A percentile compares a stretch with the other conserved stretches of the same genome.
Conservation (phyloP, 2,888 invertebrate genomes). For the Unio delphinus region DNA sequence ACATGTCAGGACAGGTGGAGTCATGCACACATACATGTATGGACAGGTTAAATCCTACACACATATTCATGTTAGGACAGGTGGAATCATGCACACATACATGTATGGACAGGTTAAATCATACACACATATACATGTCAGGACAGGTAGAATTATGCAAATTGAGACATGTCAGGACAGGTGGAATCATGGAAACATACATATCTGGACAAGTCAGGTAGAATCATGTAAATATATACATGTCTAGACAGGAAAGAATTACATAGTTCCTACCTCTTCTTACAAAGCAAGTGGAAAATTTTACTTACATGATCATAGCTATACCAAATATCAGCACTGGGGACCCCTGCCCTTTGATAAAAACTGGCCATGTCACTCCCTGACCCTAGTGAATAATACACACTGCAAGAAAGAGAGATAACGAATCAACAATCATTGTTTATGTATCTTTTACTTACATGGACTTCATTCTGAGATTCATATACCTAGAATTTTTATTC, state of each 20-base stretch:
- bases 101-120: no score
- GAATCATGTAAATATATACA: neutral
- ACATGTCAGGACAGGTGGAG: no score
- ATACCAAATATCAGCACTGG: conserved; percentile 36
- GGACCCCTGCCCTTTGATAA: conserved; percentile 44
- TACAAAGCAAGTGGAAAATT: neutral
- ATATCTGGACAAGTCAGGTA: neutral
- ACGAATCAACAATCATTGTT: conserved; percentile 2
- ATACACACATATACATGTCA: no score
- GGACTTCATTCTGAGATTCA: neutral
- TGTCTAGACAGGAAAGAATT: neutral
- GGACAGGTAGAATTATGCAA: no score
- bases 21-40: no score
- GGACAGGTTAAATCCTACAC: no score
- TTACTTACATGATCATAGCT: conserved; percentile 34
- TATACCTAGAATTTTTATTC: no score
- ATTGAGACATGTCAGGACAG: no score
- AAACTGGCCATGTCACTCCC: conserved; percentile 46
- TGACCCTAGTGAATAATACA: conserved; percentile 35
- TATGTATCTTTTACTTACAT: neutral
- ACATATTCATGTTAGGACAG: no score
- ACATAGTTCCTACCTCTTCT: neutral
- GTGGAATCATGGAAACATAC: no score
- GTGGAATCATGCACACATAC: no score
- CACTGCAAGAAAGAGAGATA: conserved; percentile 11